Evolutionary conservation across 2,113 vertebrate genomes (phyloP).

Genomic region (Myrmecophaga tridactyla): DNA sequence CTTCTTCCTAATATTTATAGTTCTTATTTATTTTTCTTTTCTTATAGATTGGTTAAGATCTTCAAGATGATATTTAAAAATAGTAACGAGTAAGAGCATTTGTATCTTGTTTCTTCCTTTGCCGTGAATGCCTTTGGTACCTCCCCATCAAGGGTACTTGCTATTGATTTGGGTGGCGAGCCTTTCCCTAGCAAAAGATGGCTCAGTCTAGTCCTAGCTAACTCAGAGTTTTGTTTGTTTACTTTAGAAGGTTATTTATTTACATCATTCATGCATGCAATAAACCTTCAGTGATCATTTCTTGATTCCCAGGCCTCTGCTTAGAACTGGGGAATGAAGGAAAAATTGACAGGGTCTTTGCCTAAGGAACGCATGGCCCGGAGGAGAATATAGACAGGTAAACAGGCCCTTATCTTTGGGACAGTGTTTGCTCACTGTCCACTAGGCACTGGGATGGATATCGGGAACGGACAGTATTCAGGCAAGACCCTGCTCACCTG

Average conservation of each 20-base stretch:
- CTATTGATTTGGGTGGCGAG: background rate
- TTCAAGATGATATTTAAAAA: background rate
- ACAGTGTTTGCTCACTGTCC: background rate
- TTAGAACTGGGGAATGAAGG: background rate
- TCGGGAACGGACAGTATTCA: background rate
- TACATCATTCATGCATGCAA: background rate
- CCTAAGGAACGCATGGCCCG: background rate
- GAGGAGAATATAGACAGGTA: background rate
- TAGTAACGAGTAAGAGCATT: background rate
- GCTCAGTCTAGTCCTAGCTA: background rate
- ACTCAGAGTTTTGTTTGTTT: slow-evolving; percentile 24
- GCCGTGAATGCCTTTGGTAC: background rate
- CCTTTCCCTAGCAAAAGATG: background rate
- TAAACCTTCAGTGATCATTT: background rate
- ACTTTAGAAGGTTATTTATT: slow-evolving; percentile 20
- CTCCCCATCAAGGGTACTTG: background rate
- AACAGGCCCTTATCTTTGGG: background rate
- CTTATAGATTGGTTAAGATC: background rate
- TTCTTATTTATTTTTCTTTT: background rate
- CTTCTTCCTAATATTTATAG: background rate
- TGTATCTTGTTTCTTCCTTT: background rate
- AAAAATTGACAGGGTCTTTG: background rate
- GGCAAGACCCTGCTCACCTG: background rate
- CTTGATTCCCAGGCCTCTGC: background rate
- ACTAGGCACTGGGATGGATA: background rate